Evolutionary conservation across 2,888 invertebrate genomes (phyloP), one percentile per base, ranked within the genome.

Genomic region (Thymelicus lineola): DNA sequence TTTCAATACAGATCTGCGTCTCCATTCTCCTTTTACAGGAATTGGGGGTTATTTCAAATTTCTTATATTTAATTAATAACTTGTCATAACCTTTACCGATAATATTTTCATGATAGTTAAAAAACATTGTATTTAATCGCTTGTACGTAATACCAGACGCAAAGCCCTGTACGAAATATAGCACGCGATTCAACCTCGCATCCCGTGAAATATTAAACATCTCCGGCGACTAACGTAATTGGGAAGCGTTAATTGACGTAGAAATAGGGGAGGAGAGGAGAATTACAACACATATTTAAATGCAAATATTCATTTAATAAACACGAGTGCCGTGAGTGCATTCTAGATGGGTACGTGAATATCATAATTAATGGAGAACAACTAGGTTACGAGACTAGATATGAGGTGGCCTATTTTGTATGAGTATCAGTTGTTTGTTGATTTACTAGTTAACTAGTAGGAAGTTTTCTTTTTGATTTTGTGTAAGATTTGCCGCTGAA

Each of bases 241-340:
- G 66, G 48, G 58, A 66, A 48, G 61, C 61, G 53, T 61, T 61
- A 61, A 61, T 67, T 67, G 55, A 55, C 53, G 42, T 61, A 55
- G 15, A 42, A 38, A 60, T 50, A 60, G 63, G 14, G 45, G 38
- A 59, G 50, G 15, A n/a, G 15, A 42, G 12, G 3, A 38, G 48
- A 50, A 36, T 50, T 48, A 17, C 50, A 10, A 63, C 50, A 63
- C 17, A 48, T n/a, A 20, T n/a, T n/a, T 17, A 36, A 36, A 38
- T 38, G 7, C 17, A 50, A 50, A 50, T 50, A 50, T 63, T 63
- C 28, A 63, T 63, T 62, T 28, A 53, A 36, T 63, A 63, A 63
- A 63, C 17, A 17, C 50, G 38, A 63, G 17, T 50, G 48, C 14
- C 20, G 20, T 35, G n/a, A 36, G 20, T n/a, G 10, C 10, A 35